Conservation (phyloP, 1,140 invertebrate species). For the Lasioglossum baleicum region DNA sequence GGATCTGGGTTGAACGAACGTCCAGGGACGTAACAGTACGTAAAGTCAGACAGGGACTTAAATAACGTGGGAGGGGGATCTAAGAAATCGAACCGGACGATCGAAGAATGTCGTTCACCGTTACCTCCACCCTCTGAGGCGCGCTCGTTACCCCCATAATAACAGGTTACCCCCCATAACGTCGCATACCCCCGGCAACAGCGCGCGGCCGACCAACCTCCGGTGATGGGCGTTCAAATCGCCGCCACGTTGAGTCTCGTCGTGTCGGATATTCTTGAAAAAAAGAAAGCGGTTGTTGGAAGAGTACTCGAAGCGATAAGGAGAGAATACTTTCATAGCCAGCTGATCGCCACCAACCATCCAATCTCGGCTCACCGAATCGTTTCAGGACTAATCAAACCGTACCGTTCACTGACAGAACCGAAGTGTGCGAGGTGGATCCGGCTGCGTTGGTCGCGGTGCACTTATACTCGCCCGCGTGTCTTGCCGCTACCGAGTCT, state of each 20-base stretch:
- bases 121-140: conserved; percentile 32
- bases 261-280: not conserved
- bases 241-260: not conserved
- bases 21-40: too few species aligned
- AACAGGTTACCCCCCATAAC: not conserved
- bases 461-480: conserved; percentile 88
- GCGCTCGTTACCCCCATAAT: not conserved
- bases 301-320: not conserved
- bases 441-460: conserved; percentile 85
- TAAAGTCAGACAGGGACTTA: not conserved
- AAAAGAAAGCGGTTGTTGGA: not conserved
- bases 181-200: conserved; percentile 33
- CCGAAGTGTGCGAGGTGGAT: conserved; percentile 83
- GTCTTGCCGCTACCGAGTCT: conserved; percentile 84
- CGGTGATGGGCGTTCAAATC: not conserved
- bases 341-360: conserved; percentile 21
- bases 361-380: conserved; percentile 45
- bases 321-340: not conserved
- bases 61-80: not conserved
- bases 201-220: conserved; percentile 45
- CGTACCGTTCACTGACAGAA: conserved; percentile 87
- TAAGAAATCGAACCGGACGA: not conserved
- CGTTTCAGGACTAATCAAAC: conserved; percentile 14
- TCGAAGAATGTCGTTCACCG: not conserved
- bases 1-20: too few species aligned